phyloP scores from a whole-genome alignment of 92 coral and sea anemone genomes.

The Zoanthus sansibaricus region DNA sequence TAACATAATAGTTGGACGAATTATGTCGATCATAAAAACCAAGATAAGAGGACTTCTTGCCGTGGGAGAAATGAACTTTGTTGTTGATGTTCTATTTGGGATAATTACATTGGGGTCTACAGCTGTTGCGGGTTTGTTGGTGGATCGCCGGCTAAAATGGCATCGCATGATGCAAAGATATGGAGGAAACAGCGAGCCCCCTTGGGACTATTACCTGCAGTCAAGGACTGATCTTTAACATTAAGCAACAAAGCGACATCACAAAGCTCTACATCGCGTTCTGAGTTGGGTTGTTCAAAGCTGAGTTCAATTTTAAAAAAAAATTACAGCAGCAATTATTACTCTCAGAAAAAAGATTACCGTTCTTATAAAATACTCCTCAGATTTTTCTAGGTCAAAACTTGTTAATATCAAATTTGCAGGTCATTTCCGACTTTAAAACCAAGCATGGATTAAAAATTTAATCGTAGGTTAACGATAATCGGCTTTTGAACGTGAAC shows the following conservation, averaged over 20 bases:
- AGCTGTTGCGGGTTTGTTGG: constrained; percentile 56
- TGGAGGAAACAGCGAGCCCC: constrained; percentile 55
- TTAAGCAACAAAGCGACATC: background rate
- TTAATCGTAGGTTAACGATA: too few species aligned
- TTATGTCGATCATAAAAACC: constrained; percentile 6
- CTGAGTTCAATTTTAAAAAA: too few species aligned
- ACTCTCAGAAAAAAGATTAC: too few species aligned
- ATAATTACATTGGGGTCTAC: constrained; percentile 56
- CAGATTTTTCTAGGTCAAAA: background rate
- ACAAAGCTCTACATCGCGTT: background rate
- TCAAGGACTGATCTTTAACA: constrained; percentile 22
- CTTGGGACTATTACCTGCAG: constrained; percentile 39
- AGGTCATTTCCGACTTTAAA: too few species aligned
- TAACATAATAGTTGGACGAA: constrained; percentile 51
- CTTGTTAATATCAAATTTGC: too few species aligned
- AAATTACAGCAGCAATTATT: too few species aligned
- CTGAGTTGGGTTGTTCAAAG: too few species aligned
- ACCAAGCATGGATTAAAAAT: too few species aligned
- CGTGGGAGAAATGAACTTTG: constrained; percentile 64
- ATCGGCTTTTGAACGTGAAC: too few species aligned
- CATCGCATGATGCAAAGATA: constrained; percentile 54
- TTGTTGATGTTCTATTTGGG: constrained; percentile 62
- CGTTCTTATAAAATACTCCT: too few species aligned
- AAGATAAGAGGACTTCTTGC: constrained; percentile 24
- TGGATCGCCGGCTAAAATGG: constrained; percentile 60